Conservation (phyloP, 2,888 invertebrate genomes). For the Eilema caniola region DNA sequence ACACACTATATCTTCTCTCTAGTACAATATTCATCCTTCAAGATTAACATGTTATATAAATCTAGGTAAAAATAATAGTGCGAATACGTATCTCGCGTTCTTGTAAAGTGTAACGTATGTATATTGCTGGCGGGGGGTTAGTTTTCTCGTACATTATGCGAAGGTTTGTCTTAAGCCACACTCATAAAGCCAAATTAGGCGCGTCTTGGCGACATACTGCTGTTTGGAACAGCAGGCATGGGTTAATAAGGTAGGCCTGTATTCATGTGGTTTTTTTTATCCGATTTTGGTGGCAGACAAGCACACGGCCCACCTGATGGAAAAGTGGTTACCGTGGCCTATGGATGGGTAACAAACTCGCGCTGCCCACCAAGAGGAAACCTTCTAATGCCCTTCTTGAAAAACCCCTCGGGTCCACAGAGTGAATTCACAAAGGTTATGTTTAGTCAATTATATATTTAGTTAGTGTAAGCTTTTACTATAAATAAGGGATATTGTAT, state of each 20-base stretch:
- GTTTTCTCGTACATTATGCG: conserved; percentile 65
- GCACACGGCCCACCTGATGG: no score
- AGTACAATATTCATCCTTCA: conserved; percentile 8
- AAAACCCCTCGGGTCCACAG: no score
- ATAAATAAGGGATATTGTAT: no score
- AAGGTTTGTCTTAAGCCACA: conserved; percentile 62
- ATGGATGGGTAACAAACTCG: no score
- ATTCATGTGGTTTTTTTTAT: no score
- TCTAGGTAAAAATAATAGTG: conserved; percentile 40
- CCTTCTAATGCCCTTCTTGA: no score
- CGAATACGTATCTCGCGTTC: conserved; percentile 22
- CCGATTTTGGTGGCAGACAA: no score
- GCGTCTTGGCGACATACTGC: conserved; percentile 51
- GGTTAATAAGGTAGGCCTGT: not conserved
- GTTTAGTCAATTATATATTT: no score
- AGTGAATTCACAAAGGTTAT: no score
- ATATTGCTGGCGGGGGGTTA: conserved; percentile 60
- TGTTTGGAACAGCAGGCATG: not conserved
- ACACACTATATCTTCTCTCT: not conserved
- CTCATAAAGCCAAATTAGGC: conserved; percentile 81
- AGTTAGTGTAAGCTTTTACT: no score
- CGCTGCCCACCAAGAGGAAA: no score
- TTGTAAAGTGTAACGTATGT: conserved; percentile 57
- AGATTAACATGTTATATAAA: conserved; percentile 19
- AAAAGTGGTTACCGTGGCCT: no score